A percentile compares a stretch with the other conserved stretches of the same genome.
Conservation (phyloP, 2,113 vertebrate genomes). For the Melanotaenia duboulayi region DNA sequence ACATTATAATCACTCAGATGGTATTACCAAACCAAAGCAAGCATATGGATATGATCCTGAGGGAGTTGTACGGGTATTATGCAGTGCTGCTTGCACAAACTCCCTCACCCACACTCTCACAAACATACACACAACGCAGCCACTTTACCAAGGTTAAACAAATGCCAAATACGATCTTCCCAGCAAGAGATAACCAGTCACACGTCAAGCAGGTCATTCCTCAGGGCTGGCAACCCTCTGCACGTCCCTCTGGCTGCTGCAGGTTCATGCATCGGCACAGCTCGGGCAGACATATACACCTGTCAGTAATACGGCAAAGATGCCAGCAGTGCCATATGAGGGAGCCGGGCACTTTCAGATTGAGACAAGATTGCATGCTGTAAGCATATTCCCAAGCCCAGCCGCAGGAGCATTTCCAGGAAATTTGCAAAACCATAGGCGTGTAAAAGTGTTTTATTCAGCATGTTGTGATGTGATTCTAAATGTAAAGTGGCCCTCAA, state of each 20-base stretch:
- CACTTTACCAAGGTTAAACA: conserved; percentile 79
- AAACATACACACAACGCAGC: conserved; percentile 10
- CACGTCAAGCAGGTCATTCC: conserved; percentile 68
- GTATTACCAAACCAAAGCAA: conserved; percentile 73
- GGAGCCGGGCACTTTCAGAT: conserved; percentile 44
- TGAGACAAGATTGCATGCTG: conserved; percentile 53
- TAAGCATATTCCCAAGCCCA: conserved; percentile 49
- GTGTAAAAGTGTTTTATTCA: conserved; percentile 42
- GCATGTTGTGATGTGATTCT: conserved; percentile 29
- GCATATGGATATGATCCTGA: conserved; percentile 72
- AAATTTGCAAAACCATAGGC: conserved; percentile 46
- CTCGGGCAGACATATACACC: conserved; percentile 36
- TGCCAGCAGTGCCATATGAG: conserved; percentile 56
- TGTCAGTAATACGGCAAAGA: conserved; percentile 59
- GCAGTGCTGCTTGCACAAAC: conserved; percentile 39
- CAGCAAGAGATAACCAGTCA: conserved; percentile 68
- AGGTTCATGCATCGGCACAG: conserved; percentile 54
- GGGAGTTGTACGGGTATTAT: conserved; percentile 67
- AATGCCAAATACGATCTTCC: conserved; percentile 67
- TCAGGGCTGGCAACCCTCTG: conserved; percentile 49
- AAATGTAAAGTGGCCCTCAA: conserved; percentile 34
- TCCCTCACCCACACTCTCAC: conserved; percentile 4
- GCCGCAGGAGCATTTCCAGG: conserved; percentile 33
- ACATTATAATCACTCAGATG: conserved; percentile 67
- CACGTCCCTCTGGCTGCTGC: conserved; percentile 49